phyloP scores from a whole-genome alignment of 2,113 vertebrate genomes.

The Amia ocellicauda region DNA sequence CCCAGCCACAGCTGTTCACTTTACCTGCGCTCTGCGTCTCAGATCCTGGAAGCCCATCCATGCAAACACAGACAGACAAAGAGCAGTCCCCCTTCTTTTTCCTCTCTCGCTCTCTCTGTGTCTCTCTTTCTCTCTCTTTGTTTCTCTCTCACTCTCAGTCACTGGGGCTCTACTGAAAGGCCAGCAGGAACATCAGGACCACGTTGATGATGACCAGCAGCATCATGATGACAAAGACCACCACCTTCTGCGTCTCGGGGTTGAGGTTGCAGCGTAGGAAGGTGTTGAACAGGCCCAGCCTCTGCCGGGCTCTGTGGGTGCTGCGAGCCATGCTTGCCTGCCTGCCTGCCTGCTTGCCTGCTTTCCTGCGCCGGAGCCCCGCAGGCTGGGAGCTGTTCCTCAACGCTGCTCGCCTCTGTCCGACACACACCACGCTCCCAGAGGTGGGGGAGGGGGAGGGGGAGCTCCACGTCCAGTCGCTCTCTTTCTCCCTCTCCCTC shows the following conservation, averaged over 20 bases:
- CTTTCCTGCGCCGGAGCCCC: conserved; percentile 30
- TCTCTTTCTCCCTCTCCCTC: conserved; percentile 3
- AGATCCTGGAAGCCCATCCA: conserved; percentile 47
- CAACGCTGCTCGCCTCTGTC: conserved; percentile 33
- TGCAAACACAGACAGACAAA: background rate
- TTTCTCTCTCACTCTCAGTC: background rate
- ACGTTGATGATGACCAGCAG: conserved; percentile 94
- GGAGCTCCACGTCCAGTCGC: conserved; percentile 25
- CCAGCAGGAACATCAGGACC: conserved; percentile 93
- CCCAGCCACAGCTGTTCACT: background rate
- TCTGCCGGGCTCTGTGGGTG: conserved; percentile 66
- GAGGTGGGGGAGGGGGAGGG: conserved; percentile 38
- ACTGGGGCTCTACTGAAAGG: conserved; percentile 74
- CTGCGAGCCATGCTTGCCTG: conserved; percentile 64
- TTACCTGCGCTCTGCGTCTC: conserved; percentile 46
- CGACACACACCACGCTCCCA: conserved; percentile 39
- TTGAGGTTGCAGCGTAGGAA: conserved; percentile 92
- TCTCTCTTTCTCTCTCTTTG: conserved; percentile 24
- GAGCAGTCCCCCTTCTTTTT: background rate
- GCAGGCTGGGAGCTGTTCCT: conserved; percentile 27
- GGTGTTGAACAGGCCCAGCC: conserved; percentile 69
- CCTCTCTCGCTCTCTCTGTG: background rate
- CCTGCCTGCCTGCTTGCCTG: conserved; percentile 22
- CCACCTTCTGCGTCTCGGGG: conserved; percentile 86
- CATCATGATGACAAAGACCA: conserved; percentile 93